phyloP scores from a whole-genome alignment of 1,140 invertebrate genomes.

The Psilanteris sp. region DNA sequence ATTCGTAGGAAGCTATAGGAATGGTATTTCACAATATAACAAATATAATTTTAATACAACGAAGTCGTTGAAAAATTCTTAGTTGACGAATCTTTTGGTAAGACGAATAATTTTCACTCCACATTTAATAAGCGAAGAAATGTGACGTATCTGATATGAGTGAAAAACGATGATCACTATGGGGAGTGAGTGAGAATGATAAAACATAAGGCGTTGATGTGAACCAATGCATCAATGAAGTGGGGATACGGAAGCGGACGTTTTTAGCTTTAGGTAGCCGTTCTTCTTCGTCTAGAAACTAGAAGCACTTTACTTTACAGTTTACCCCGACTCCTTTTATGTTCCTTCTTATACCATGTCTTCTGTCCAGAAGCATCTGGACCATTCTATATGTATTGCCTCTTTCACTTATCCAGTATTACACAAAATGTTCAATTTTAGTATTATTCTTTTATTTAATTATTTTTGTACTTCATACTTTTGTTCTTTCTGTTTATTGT shows the following conservation, averaged over 20 bases:
- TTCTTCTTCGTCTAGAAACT: constrained; percentile 65
- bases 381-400: constrained; percentile 37
- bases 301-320: constrained; percentile 71
- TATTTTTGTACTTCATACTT: too few relatives aligned
- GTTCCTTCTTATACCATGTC: constrained; percentile 8
- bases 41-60: too few relatives aligned
- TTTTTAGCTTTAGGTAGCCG: constrained; percentile 66
- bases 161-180: neutral
- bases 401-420: constrained; percentile 26
- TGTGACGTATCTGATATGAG: neutral
- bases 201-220: constrained; percentile 1
- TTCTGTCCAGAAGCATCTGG: constrained; percentile 48
- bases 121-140: too few relatives aligned
- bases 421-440: too few relatives aligned
- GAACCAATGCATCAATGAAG: constrained; percentile 4
- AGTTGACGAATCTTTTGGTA: too few relatives aligned
- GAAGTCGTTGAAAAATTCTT: constrained; percentile 3
- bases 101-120: too few relatives aligned
- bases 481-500: too few relatives aligned
- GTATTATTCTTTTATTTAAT: too few relatives aligned
- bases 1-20: too few relatives aligned
- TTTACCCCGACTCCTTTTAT: constrained; percentile 63
- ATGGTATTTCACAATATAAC: too few relatives aligned
- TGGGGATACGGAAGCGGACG: constrained; percentile 31
- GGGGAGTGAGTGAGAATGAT: neutral